These are phyloP conservation scores for Chrosomus eos DNA, from an alignment of 2,797 vertebrate species.

Conservation along the genomic window DNA sequence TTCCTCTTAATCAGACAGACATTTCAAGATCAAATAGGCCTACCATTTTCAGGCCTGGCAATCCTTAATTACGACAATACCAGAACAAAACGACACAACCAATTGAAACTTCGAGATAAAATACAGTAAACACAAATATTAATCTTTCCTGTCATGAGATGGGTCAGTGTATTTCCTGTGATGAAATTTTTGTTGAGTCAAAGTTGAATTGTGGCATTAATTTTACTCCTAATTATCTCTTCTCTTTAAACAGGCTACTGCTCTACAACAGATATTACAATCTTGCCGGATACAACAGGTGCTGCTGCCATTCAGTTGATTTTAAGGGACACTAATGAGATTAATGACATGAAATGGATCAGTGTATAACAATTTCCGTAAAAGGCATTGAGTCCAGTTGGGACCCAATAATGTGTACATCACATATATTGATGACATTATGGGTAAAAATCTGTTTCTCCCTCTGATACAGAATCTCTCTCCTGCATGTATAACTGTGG, in stretches of 20 bases:
- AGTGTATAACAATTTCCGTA: neutral
- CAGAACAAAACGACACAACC: too few species aligned
- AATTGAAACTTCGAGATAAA: neutral
- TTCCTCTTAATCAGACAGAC: neutral
- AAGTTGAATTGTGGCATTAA: neutral
- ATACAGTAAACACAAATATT: neutral
- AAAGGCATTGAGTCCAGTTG: slow-evolving; percentile 29
- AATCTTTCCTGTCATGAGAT: neutral
- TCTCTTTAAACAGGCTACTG: slow-evolving; percentile 40
- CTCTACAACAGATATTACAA: slow-evolving; percentile 28
- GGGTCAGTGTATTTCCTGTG: neutral
- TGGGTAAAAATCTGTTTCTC: neutral
- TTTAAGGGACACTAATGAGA: neutral
- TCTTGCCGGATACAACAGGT: slow-evolving; percentile 31
- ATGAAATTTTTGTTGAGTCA: neutral
- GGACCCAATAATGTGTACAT: neutral
- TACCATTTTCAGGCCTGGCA: too few species aligned
- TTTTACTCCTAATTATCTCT: neutral
- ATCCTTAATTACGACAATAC: too few species aligned
- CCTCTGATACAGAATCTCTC: neutral
- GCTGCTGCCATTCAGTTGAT: slow-evolving; percentile 62
- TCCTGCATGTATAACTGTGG: slow-evolving; percentile 66
- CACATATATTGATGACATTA: neutral
- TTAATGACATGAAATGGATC: neutral
- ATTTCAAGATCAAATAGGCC: neutral